Evolutionary conservation across 2,888 invertebrate genomes (phyloP).

Genomic region (Calephelis perditalis): DNA sequence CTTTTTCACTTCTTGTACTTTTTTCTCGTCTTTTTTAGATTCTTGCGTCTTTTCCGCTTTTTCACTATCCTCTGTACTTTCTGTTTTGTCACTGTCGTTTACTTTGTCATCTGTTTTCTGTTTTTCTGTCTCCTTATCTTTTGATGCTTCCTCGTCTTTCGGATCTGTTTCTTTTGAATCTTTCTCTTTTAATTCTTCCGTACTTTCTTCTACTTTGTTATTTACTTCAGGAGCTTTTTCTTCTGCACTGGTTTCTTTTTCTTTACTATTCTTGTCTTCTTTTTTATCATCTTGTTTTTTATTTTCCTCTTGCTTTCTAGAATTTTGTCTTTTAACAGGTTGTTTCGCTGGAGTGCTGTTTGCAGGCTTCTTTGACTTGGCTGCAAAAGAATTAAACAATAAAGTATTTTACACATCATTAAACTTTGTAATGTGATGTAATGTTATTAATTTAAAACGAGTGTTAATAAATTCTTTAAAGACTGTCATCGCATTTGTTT

Average conservation of each 20-base stretch:
- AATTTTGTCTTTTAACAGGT: slow-evolving; percentile 50
- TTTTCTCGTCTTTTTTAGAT: slow-evolving; percentile 19
- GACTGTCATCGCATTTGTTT: too few species aligned
- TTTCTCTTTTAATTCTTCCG: slow-evolving; percentile 22
- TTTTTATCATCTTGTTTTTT: slow-evolving; percentile 38
- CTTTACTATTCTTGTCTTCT: slow-evolving; percentile 28
- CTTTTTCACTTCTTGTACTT: slow-evolving; percentile 21
- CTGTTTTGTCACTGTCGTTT: slow-evolving; percentile 25
- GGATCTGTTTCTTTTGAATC: slow-evolving; percentile 23
- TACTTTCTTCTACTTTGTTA: slow-evolving; percentile 10
- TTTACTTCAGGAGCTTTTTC: slow-evolving; percentile 16
- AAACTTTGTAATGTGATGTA: too few species aligned
- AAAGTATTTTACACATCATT: too few species aligned
- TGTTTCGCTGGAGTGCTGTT: slow-evolving; percentile 42
- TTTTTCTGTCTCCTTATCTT: slow-evolving; percentile 22
- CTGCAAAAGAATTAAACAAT: slow-evolving; percentile 18
- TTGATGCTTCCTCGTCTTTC: slow-evolving; percentile 24
- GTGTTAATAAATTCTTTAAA: too few species aligned
- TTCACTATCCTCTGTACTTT: slow-evolving; percentile 24
- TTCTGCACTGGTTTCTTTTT: slow-evolving; percentile 22
- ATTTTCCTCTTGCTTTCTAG: slow-evolving; percentile 48
- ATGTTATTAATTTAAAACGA: too few species aligned
- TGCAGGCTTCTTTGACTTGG: slow-evolving; percentile 45
- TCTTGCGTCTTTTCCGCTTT: slow-evolving; percentile 20
- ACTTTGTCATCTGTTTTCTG: slow-evolving; percentile 20